Evolutionary conservation across 2,888 invertebrate species (phyloP).

Genomic region (Notodonta dromedarius): DNA sequence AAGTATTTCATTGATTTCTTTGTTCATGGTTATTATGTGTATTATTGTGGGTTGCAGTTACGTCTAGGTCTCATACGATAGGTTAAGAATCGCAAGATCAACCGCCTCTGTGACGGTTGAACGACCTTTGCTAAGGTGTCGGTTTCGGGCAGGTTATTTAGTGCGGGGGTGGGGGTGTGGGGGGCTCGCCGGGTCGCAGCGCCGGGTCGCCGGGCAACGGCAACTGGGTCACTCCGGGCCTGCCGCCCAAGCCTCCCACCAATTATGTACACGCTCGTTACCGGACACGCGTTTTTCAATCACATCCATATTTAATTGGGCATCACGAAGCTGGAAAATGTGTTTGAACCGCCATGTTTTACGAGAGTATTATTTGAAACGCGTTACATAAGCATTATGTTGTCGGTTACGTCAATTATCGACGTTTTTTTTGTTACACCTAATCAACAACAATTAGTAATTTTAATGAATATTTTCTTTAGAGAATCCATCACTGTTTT

Average conservation of each 20-base stretch:
- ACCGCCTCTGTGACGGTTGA: conserved; percentile 75
- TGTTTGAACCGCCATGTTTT: conserved; percentile 77
- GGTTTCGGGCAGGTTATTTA: conserved; percentile 83
- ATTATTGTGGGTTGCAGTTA: not conserved
- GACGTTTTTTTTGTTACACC: conserved; percentile 6
- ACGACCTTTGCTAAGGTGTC: conserved; percentile 83
- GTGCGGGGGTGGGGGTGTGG: conserved; percentile 58
- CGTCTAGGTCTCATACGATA: conserved; percentile 5
- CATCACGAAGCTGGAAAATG: conserved; percentile 81
- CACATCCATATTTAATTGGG: conserved; percentile 85
- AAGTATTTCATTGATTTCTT: too few relatives aligned
- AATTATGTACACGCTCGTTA: conserved; percentile 85
- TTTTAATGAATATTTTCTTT: too few relatives aligned
- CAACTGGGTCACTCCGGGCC: conserved; percentile 83
- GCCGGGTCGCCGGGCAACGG: conserved; percentile 80
- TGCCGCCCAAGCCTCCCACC: conserved; percentile 72
- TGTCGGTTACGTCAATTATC: conserved; percentile 21
- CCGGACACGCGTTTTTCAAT: conserved; percentile 85
- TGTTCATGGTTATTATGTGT: not conserved
- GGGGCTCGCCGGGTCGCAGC: conserved; percentile 49
- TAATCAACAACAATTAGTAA: too few relatives aligned
- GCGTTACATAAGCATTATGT: conserved; percentile 37
- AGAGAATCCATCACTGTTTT: too few relatives aligned
- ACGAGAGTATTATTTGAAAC: conserved; percentile 67
- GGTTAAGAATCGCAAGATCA: conserved; percentile 61